Percentiles rank a stretch among this genome's conserved stretches.
Conservation (phyloP, 1,140 invertebrate genomes). For the Mizuhopecten yessoensis region DNA sequence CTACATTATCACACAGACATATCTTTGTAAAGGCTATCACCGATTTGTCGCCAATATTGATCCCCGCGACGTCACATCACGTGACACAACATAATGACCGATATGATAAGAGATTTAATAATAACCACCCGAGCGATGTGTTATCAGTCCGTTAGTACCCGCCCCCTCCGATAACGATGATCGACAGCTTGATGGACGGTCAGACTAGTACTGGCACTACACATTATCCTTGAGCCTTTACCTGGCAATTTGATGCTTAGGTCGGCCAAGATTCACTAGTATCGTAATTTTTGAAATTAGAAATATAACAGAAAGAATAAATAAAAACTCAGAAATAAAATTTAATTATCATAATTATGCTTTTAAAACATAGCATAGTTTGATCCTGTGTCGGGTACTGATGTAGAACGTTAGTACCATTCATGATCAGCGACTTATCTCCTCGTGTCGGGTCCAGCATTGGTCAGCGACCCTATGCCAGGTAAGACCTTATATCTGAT, state of each 20-base stretch:
- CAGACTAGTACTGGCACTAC: neutral
- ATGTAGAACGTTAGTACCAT: neutral
- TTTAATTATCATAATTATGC: too few relatives aligned
- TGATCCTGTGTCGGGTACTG: neutral
- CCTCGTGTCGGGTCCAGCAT: too few relatives aligned
- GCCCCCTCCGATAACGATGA: neutral
- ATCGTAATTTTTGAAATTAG: neutral
- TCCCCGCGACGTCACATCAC: constrained; percentile 25
- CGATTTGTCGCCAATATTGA: constrained; percentile 34
- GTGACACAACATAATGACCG: constrained; percentile 37
- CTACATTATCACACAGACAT: constrained; percentile 5
- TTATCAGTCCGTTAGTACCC: neutral
- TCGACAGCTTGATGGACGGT: constrained; percentile 11
- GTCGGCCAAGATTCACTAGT: too few relatives aligned
- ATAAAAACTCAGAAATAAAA: neutral
- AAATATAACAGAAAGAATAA: neutral
- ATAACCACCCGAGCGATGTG: neutral
- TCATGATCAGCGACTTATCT: neutral
- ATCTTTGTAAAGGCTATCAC: constrained; percentile 5
- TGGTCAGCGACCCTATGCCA: neutral
- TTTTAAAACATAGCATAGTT: neutral
- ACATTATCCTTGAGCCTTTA: neutral
- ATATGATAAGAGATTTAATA: constrained; percentile 30
- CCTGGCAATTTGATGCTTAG: neutral
- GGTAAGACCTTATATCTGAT: neutral